Evolutionary conservation across 2,797 vertebrate species (phyloP), one percentile per base, ranked within the genome.

Genomic region (Onychomys arenicola): DNA sequence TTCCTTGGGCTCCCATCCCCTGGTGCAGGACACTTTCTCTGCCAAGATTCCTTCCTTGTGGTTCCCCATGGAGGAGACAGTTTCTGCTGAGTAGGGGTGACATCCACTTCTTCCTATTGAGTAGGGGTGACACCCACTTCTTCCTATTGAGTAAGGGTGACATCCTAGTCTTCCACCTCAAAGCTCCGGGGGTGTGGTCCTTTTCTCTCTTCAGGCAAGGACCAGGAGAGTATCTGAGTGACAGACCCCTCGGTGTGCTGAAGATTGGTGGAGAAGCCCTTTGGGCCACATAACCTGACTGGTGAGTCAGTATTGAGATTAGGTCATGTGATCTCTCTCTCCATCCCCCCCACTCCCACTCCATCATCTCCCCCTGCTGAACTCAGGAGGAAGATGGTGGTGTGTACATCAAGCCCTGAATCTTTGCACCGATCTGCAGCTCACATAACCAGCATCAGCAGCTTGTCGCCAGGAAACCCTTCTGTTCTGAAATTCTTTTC

Each of bases 21-120:
- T 29, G 67, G 6, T 16, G 29, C 71, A 14, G 1, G 85, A 43
- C 40, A 69, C 19, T 19, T n/a, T 25, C 34, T 10, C 10, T 10
- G 2, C 0, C 1, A 1, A 2, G 1, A 0, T 59, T 55, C n/a
- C 9, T 29, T 4, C 17, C 46, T 77, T 13, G 0, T 0, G 2
- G 21, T 9, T 52, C 32, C 52, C 16, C 21, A 0, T 0, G 16
- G 86, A 21, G 40, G 29, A 49, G 14, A 40, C 21, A 0, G 0
- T 2, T 80, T 63, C n/a, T 19, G n/a, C 34, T 3, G 5, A n/a
- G 23, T 3, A 17, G 13, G 19, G 5, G 5, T 37, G 9, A 16
- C 4, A 0, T 23, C 29, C 11, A 46, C 29, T 12, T 73, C 16
- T 69, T n/a, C 67, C 67, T 34, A 69, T 16, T 3, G 59, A 65